These are phyloP conservation scores for Heliconius himera DNA, from an alignment of 1,140 invertebrate genomes.

Conservation along the genomic window DNA sequence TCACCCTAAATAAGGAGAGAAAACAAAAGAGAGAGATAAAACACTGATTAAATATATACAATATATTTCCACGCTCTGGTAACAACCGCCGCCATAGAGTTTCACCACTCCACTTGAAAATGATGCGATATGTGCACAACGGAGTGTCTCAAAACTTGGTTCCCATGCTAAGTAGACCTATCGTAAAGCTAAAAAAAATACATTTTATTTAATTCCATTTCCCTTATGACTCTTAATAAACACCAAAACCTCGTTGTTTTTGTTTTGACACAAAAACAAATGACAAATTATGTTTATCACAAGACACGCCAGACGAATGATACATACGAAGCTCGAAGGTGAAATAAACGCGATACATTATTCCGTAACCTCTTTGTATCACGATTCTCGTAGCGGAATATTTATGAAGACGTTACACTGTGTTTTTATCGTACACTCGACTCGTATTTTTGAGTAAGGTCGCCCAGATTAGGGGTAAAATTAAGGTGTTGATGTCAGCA, in stretches of 20 bases:
- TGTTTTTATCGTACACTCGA: slow-evolving; percentile 36
- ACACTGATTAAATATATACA: too few relatives aligned
- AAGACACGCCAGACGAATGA: not conserved
- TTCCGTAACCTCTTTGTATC: slow-evolving; percentile 15
- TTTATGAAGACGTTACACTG: slow-evolving; percentile 59
- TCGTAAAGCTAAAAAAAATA: too few relatives aligned
- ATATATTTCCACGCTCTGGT: too few relatives aligned
- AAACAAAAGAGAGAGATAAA: too few relatives aligned
- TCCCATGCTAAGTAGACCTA: too few relatives aligned
- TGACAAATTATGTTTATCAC: not conserved
- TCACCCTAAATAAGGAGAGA: too few relatives aligned
- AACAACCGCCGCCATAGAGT: too few relatives aligned
- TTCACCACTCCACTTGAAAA: too few relatives aligned
- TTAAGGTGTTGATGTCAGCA: not conserved
- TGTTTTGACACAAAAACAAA: slow-evolving; percentile 2
- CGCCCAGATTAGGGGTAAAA: slow-evolving; percentile 8
- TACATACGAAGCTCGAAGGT: not conserved
- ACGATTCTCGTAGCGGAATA: slow-evolving; percentile 47
- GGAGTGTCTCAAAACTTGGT: too few relatives aligned
- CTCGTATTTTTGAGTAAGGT: slow-evolving; percentile 17
- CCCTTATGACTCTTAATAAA: not conserved
- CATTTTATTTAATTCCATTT: too few relatives aligned
- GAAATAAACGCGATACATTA: slow-evolving; percentile 21
- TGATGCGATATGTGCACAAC: too few relatives aligned
- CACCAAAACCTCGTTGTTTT: not conserved